These are phyloP conservation scores for Anoplolepis gracilipes DNA, from an alignment of 1,140 invertebrate species.

Conservation along the genomic window DNA sequence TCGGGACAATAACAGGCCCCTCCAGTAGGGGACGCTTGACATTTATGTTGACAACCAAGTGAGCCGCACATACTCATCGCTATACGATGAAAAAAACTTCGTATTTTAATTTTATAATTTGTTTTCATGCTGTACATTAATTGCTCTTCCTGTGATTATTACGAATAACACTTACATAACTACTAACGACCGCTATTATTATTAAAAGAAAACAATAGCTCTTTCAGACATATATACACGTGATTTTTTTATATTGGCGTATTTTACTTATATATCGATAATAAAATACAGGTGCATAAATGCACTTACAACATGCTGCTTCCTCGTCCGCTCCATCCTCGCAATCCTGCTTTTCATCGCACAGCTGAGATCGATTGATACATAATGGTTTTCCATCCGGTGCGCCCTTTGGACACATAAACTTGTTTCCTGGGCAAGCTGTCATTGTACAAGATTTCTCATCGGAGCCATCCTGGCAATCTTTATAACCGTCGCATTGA, in stretches of 20 bases:
- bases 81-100: conserved; percentile 80
- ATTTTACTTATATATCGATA: too few species aligned
- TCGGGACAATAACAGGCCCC: conserved; percentile 95
- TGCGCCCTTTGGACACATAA: conserved; percentile 93
- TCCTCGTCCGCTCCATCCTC: conserved; percentile 96
- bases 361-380: conserved; percentile 94
- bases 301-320: conserved; percentile 93
- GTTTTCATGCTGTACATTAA: neutral
- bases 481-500: conserved; percentile 93
- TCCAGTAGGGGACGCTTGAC: conserved; percentile 94
- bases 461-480: conserved; percentile 95
- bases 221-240: too few species aligned
- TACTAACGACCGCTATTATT: neutral
- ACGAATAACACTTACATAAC: neutral
- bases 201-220: neutral
- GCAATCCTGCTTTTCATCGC: conserved; percentile 96
- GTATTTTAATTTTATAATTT: neutral
- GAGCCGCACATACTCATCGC: conserved; percentile 91
- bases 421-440: conserved; percentile 96
- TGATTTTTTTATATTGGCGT: too few species aligned
- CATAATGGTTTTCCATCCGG: conserved; percentile 92
- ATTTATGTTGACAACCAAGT: conserved; percentile 95
- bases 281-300: neutral
- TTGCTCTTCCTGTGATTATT: neutral
- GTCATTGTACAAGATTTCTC: conserved; percentile 96